Evolutionary conservation across 2,113 vertebrate species (phyloP).

Genomic region (Gobio gobio): DNA sequence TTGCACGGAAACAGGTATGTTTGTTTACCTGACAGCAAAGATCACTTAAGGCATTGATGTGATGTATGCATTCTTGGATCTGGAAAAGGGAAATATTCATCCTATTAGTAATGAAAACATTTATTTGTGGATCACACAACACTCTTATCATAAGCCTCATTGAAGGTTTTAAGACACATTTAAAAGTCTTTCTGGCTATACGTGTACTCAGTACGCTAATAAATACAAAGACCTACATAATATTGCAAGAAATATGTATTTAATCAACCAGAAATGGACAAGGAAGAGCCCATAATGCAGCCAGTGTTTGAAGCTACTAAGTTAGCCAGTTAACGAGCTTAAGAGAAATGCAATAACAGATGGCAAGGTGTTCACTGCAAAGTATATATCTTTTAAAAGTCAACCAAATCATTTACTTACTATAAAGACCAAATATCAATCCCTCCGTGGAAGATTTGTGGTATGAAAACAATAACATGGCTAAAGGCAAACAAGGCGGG

Average conservation of each 20-base stretch:
- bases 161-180: not conserved
- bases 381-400: not conserved
- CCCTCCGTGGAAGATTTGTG: not conserved
- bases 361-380: not conserved
- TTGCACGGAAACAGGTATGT: not conserved
- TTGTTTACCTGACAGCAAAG: slow-evolving; percentile 26
- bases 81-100: not conserved
- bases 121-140: not conserved
- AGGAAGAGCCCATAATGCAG: not conserved
- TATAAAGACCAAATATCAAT: not conserved
- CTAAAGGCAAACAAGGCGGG: slow-evolving; percentile 15
- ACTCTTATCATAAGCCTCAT: not conserved
- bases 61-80: slow-evolving; percentile 18
- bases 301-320: not conserved
- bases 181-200: not conserved
- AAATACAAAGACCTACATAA: not conserved
- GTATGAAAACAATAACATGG: slow-evolving; percentile 52
- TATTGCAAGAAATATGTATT: not conserved
- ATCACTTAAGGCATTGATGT: slow-evolving; percentile 27
- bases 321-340: not conserved
- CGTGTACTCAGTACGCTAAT: not conserved
- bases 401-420: not conserved
- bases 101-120: not conserved
- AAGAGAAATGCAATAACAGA: not conserved
- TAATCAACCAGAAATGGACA: not conserved